Conservation (phyloP, 2,113 vertebrate species). For the Terrapene triunguis region DNA sequence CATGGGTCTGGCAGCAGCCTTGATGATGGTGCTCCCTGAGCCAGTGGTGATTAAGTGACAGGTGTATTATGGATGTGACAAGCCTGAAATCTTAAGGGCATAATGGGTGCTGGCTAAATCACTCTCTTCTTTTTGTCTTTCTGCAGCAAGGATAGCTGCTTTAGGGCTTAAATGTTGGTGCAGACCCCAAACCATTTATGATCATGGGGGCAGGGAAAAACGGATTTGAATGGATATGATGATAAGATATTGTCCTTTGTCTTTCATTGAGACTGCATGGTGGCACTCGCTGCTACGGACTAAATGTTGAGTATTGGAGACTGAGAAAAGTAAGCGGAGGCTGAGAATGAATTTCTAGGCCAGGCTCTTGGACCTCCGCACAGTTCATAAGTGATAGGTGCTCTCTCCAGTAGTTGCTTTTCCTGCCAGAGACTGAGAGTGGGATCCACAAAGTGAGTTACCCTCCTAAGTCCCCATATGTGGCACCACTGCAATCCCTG, state of each 20-base stretch:
- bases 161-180: neutral
- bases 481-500: too few relatives aligned
- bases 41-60: neutral
- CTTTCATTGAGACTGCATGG: neutral
- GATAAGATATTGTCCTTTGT: too few relatives aligned
- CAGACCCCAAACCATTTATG: neutral
- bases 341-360: neutral
- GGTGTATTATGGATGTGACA: neutral
- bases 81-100: neutral
- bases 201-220: neutral
- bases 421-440: too few relatives aligned
- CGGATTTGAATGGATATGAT: neutral
- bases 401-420: neutral
- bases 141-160: neutral
- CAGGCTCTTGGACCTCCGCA: neutral
- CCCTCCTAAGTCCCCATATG: too few relatives aligned
- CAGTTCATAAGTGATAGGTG: neutral
- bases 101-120: neutral
- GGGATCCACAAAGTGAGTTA: too few relatives aligned
- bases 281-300: neutral
- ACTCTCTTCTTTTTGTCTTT: neutral
- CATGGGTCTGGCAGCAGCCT: neutral
- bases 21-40: neutral
- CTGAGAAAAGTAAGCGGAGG: neutral
- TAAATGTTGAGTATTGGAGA: accelerated